Percentiles rank a stretch among this genome's conserved stretches.
These are phyloP conservation scores for Magallana ariakensis DNA, from an alignment of 1,140 invertebrate species.

Conservation along the genomic window DNA sequence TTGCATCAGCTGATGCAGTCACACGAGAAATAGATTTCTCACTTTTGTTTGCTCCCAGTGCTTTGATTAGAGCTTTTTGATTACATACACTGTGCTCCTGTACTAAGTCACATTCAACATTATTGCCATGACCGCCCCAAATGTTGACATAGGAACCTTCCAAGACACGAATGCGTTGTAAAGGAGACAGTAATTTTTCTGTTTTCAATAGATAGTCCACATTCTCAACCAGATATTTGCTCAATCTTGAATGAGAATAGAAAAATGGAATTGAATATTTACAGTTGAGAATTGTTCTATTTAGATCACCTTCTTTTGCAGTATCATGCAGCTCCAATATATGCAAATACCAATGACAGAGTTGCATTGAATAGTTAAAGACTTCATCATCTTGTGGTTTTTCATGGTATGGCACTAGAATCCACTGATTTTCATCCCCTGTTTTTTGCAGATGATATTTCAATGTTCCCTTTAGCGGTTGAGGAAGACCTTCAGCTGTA, in stretches of 20 bases:
- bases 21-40: slow-evolving; percentile 37
- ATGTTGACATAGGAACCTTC: slow-evolving; percentile 40
- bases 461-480: slow-evolving; percentile 5
- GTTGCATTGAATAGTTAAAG: neutral
- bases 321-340: slow-evolving; percentile 37
- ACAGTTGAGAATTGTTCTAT: slow-evolving; percentile 21
- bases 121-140: slow-evolving; percentile 38
- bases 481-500: slow-evolving; percentile 26
- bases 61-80: slow-evolving; percentile 51
- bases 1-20: slow-evolving; percentile 22
- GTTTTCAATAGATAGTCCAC: slow-evolving; percentile 39
- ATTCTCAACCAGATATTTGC: slow-evolving; percentile 12
- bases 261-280: slow-evolving; percentile 17
- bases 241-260: slow-evolving; percentile 26
- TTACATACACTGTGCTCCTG: slow-evolving; percentile 49
- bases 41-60: slow-evolving; percentile 49
- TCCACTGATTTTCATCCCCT: slow-evolving; percentile 23
- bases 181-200: slow-evolving; percentile 38
- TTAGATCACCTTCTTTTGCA: slow-evolving; percentile 44
- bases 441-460: slow-evolving; percentile 6
- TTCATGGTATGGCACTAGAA: neutral
- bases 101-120: slow-evolving; percentile 49
- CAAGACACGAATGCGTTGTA: slow-evolving; percentile 32
- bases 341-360: slow-evolving; percentile 37
- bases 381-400: slow-evolving; percentile 26